Conservation (phyloP, 2,888 invertebrate species). For the Cosmopolites sordidus region DNA sequence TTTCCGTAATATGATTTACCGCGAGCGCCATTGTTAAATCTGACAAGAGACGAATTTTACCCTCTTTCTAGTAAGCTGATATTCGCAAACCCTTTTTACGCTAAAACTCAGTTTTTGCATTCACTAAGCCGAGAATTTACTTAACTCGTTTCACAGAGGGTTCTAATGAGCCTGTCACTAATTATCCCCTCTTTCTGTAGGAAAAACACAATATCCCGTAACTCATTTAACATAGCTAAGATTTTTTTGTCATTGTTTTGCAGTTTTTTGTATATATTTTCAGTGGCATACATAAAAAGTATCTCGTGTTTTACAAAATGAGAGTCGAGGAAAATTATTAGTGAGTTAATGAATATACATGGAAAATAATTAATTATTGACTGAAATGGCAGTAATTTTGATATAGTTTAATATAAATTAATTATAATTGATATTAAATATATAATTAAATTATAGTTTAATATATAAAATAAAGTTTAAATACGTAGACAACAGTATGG, state of each 20-base stretch:
- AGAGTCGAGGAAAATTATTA: too few relatives aligned
- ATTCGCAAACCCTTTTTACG: neutral
- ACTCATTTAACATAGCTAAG: neutral
- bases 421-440: too few relatives aligned
- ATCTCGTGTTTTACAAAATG: too few relatives aligned
- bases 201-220: conserved; percentile 2
- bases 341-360: too few relatives aligned
- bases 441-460: too few relatives aligned
- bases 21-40: neutral
- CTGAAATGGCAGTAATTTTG: too few relatives aligned
- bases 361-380: too few relatives aligned
- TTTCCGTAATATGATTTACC: neutral
- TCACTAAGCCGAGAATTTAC: conserved; percentile 8
- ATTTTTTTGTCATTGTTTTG: neutral
- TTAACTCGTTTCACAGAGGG: conserved; percentile 6
- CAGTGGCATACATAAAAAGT: too few relatives aligned
- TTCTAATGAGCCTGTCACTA: conserved; percentile 10
- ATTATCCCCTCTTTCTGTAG: conserved; percentile 5
- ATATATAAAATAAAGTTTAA: too few relatives aligned
- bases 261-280: neutral
- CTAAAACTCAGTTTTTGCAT: conserved; percentile 8
- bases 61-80: conserved; percentile 1
- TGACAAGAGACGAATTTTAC: conserved; percentile 2
- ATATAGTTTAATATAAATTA: too few relatives aligned
- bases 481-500: too few relatives aligned